Conservation (phyloP, 1,140 invertebrate genomes). For the Papilio xuthus region DNA sequence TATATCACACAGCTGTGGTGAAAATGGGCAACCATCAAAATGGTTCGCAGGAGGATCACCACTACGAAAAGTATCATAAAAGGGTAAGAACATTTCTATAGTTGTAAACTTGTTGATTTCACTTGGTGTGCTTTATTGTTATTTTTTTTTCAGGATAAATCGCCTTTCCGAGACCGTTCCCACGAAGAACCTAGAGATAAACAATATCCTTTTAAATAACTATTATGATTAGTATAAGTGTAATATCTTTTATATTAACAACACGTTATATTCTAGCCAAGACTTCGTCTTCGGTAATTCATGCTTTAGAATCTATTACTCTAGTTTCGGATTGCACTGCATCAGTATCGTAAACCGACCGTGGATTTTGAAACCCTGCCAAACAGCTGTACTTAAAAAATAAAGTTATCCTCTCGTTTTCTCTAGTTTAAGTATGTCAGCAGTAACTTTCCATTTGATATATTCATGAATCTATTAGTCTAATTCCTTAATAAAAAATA, state of each 20-base stretch:
- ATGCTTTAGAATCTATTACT: too few species aligned
- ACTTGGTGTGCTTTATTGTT: constrained; percentile 14
- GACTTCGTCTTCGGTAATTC: too few species aligned
- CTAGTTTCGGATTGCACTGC: too few species aligned
- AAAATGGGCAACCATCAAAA: constrained; percentile 78
- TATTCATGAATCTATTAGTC: constrained; percentile 17
- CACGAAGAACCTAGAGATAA: constrained; percentile 88
- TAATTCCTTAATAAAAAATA: constrained; percentile 66
- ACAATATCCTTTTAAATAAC: constrained; percentile 89
- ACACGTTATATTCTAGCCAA: too few species aligned
- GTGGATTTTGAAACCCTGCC: too few species aligned
- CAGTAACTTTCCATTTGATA: too few species aligned
- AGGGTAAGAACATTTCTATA: constrained; percentile 61
- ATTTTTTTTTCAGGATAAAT: constrained; percentile 84
- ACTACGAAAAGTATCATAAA: constrained; percentile 81
- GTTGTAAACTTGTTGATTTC: background rate
- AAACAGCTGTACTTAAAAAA: too few species aligned
- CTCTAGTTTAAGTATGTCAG: too few species aligned
- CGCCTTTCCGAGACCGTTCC: constrained; percentile 86
- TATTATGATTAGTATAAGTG: constrained; percentile 23
- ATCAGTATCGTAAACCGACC: too few species aligned
- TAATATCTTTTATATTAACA: background rate
- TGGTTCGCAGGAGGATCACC: constrained; percentile 79
- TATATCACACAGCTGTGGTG: constrained; percentile 54
- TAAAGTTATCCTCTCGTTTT: too few species aligned